These are phyloP conservation scores for Phaetusa simplex DNA, from an alignment of 2,113 vertebrate genomes.

Conservation along the genomic window DNA sequence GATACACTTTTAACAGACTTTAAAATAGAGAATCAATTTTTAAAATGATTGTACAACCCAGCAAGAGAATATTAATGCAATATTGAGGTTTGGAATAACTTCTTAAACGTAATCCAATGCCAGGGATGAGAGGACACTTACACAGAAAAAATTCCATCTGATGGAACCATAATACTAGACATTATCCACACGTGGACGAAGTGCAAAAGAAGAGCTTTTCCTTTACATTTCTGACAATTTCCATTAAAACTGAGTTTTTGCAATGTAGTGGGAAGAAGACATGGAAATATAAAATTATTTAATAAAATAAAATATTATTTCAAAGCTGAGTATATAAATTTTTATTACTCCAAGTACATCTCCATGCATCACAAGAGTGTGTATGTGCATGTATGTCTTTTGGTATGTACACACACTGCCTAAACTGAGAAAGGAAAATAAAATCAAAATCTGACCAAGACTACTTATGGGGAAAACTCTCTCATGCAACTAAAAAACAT, in stretches of 20 bases:
- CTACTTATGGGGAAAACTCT: not conserved
- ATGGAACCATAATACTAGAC: not conserved
- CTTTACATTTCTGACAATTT: not conserved
- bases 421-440: not conserved
- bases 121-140: not conserved
- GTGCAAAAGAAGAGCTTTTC: not conserved
- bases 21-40: conserved; percentile 43
- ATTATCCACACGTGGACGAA: not conserved
- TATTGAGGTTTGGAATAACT: conserved; percentile 8
- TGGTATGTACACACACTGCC: not conserved
- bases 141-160: not conserved
- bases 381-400: not conserved
- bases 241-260: not conserved
- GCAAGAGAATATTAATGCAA: conserved; percentile 6
- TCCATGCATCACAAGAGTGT: not conserved
- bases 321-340: not conserved
- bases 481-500: not conserved
- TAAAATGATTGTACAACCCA: not conserved
- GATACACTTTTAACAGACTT: conserved; percentile 8
- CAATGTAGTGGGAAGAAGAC: not conserved
- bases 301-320: not conserved
- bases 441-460: not conserved
- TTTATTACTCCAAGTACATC: not conserved
- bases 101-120: not conserved
- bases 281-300: not conserved